Evolutionary conservation across 2,113 vertebrate species (phyloP).

Genomic region (Tupaia tana): DNA sequence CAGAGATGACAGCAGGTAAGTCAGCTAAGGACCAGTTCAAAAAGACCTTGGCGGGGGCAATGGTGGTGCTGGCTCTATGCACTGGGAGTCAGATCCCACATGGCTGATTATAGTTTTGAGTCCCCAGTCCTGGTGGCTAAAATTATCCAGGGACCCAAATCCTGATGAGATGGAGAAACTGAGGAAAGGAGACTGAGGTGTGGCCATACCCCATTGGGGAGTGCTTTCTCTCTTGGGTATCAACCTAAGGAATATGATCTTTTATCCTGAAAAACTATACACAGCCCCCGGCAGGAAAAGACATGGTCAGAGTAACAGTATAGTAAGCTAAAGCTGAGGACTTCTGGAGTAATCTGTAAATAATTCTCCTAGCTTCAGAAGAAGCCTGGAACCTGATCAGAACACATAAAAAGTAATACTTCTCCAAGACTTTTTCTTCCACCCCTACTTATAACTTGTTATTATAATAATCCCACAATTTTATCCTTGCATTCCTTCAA

Average conservation of each 20-base stretch:
- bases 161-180: too few species aligned
- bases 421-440: not conserved
- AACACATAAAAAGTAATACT: not conserved
- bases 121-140: too few species aligned
- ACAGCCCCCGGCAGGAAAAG: not conserved
- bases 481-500: constrained; percentile 1
- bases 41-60: not conserved
- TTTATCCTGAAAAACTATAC: not conserved
- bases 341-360: not conserved
- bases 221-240: not conserved
- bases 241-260: constrained; percentile 4
- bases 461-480: not conserved
- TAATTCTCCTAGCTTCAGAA: not conserved
- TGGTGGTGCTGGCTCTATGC: too few species aligned
- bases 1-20: not conserved
- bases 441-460: not conserved
- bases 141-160: too few species aligned
- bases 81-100: too few species aligned
- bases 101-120: too few species aligned
- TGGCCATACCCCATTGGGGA: too few species aligned
- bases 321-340: not conserved
- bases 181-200: too few species aligned
- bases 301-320: not conserved
- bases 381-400: not conserved
- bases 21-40: not conserved